These are phyloP conservation scores for Parapristionchus giblindavisi DNA, from an alignment of 2,888 invertebrate genomes.

Conservation along the genomic window DNA sequence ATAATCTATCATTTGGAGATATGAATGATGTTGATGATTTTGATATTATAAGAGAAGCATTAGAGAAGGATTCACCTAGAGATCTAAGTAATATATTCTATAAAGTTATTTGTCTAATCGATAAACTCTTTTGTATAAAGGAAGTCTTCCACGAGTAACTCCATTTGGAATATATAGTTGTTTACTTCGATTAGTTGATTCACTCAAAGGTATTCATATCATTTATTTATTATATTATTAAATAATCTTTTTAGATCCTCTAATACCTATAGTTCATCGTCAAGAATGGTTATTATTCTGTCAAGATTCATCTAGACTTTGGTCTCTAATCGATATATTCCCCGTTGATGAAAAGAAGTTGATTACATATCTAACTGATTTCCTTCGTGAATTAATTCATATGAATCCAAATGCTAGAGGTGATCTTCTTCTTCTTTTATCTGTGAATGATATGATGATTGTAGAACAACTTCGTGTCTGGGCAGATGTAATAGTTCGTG, in stretches of 20 bases:
- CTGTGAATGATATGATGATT: background rate
- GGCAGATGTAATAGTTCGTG: conserved; percentile 53
- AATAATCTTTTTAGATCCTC: conserved; percentile 37
- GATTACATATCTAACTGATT: conserved; percentile 42
- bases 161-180: conserved; percentile 51
- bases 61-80: conserved; percentile 48
- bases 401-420: conserved; percentile 39
- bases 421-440: conserved; percentile 2
- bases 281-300: conserved; percentile 31
- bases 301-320: conserved; percentile 39
- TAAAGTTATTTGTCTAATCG: background rate
- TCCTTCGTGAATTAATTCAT: conserved; percentile 41
- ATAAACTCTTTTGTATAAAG: conserved; percentile 34
- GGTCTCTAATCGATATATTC: conserved; percentile 38
- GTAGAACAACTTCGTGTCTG: conserved; percentile 52
- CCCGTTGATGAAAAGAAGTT: conserved; percentile 38
- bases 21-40: conserved; percentile 75
- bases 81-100: conserved; percentile 47
- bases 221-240: background rate
- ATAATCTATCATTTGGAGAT: conserved; percentile 79
- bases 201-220: conserved; percentile 43
- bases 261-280: conserved; percentile 40
- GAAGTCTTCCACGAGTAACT: conserved; percentile 39
- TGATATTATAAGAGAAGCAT: conserved; percentile 45
- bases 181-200: conserved; percentile 52